Percentiles rank a stretch among this genome's conserved stretches.
These are phyloP conservation scores for Oceanodroma tethys DNA, from an alignment of 2,113 vertebrate genomes.

Conservation along the genomic window DNA sequence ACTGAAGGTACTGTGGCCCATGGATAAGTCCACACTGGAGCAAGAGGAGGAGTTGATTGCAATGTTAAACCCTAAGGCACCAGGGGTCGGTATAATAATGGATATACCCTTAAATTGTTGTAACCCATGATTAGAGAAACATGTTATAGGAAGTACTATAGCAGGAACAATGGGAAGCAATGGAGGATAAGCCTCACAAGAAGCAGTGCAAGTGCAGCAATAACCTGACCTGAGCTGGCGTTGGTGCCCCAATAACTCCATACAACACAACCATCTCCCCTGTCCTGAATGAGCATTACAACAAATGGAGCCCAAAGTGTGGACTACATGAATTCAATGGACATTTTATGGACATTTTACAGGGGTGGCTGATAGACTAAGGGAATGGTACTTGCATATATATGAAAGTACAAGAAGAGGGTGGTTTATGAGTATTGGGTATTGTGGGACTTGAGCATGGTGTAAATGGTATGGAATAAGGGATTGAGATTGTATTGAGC, in stretches of 20 bases:
- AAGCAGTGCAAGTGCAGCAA: not conserved
- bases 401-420: not conserved
- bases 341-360: not conserved
- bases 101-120: not conserved
- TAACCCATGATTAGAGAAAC: not conserved
- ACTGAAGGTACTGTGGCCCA: not conserved
- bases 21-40: not conserved
- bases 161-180: not conserved
- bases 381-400: not conserved
- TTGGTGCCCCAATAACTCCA: not conserved
- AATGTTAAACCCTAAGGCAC: not conserved
- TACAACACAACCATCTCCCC: not conserved
- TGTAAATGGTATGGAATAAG: not conserved
- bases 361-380: not conserved
- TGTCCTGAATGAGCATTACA: not conserved
- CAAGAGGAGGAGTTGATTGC: not conserved
- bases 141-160: not conserved
- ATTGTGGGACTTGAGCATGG: not conserved
- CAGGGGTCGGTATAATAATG: not conserved
- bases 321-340: not conserved
- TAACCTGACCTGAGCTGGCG: not conserved
- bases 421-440: not conserved
- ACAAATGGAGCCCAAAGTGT: not conserved
- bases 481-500: not conserved
- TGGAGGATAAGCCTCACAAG: not conserved